phyloP scores from a whole-genome alignment of 1,140 invertebrate species.

The Drosophila azteca region DNA sequence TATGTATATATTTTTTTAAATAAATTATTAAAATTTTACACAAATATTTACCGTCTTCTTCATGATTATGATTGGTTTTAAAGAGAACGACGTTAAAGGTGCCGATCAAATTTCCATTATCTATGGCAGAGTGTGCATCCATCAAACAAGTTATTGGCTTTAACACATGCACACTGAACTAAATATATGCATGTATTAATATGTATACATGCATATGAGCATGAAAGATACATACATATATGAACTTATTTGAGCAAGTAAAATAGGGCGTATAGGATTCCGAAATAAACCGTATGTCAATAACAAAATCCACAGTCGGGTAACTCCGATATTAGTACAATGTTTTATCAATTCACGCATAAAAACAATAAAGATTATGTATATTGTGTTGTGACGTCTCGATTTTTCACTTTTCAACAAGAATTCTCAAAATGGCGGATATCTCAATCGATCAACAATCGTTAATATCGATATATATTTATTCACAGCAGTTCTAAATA shows the following conservation, averaged over 20 bases:
- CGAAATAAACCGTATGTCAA: too few relatives aligned
- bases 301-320: too few relatives aligned
- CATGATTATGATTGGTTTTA: background rate
- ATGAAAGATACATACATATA: conserved; percentile 5
- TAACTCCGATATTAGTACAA: background rate
- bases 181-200: conserved; percentile 10
- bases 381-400: conserved; percentile 27
- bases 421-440: conserved; percentile 39
- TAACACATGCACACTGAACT: conserved; percentile 10
- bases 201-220: conserved; percentile 17
- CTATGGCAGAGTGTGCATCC: background rate
- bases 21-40: too few relatives aligned
- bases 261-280: background rate
- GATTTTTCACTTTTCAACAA: conserved; percentile 35
- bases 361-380: conserved; percentile 10
- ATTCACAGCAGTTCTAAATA: background rate
- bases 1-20: background rate
- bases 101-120: background rate
- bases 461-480: conserved; percentile 6
- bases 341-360: background rate
- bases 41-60: conserved; percentile 1
- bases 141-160: conserved; percentile 21
- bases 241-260: background rate
- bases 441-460: conserved; percentile 20
- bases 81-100: background rate